Base-by-base conservation (phyloP, 2,888 invertebrate species). In the Himalopsyche kuldschensis region DNA sequence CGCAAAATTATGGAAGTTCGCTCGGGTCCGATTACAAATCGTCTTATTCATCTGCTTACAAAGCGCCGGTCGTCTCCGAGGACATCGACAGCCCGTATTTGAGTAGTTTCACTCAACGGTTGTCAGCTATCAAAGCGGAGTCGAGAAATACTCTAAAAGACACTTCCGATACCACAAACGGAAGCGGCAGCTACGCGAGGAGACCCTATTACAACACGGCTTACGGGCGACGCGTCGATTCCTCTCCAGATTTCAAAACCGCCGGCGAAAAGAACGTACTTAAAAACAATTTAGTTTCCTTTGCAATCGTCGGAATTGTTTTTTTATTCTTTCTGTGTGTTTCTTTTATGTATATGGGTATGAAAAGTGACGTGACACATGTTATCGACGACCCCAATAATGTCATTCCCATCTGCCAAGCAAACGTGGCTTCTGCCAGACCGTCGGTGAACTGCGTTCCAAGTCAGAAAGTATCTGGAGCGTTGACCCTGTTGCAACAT, bases 61-160 rank as follows among this genome's bases (percentile, higher is more conserved):
- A 90, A 84, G 90, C 90, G 1, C 89, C 90, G 30, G 90, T 90
- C 47, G 89, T 91, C 4, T 86, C 86, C 31, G 87, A 92, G 87
- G 92, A 93, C 88, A 92, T 92, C 85, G 94, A 95, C 88, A 94
- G 94, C 87, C 95, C 95, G 80, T 95, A 94, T 89, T 90, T 95
- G 87, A 95, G 94, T 87, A 95, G 94, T 88, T 95, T 95, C 87
- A 95, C 95, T 0, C 91, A 93, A 84, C 92, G 94, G 84, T 88
- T 95, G 84, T 92, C 93, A 17, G 85, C 91, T 6, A 87, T 91
- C 3, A 91, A 91, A 85, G 87, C 91, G 0, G 91, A 91, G n/a
- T 27, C 81, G n/a, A 17, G 55, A 10, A 78, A 80, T 75, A 20
- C 77, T 20, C n/a, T 63, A 15, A 82, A 82, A 47, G 80, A 83